Evolutionary conservation across 35 echinoderm and acorn worm genomes (phyloP), one percentile per base, ranked within the genome.

Genomic region (Stichopus chloronotus): DNA sequence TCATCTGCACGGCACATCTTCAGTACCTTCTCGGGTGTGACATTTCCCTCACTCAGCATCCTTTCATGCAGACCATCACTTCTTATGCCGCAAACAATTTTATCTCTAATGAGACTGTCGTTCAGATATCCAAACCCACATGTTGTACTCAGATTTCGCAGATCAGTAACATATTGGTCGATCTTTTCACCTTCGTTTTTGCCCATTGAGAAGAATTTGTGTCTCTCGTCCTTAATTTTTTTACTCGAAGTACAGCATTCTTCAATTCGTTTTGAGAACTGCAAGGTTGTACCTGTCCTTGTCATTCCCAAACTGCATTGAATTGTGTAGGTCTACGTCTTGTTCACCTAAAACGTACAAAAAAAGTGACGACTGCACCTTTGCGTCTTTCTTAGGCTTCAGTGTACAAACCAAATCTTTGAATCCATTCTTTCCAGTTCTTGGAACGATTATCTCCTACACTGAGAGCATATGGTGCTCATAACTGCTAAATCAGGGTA

Each of bases 201-300:
- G 13, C 22, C 90, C n/a, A n/a, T 17, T 22, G 76, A 86, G 14
- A 91, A 94, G 78, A 94, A 92, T 82, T 78, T 82, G 80, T 95
- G 87, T 14, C 90, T 55, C 30, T 95, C 79, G 57, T 84, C 92
- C 8, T 80, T 59, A 20, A 90, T 81, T n/a, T 94, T 92, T 59
- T 55, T 19, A 19, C 59, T 85, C 20, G 90, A 59, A 6, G 57
- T 60, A 59, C 88, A 95, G 65, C 92, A 76, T 8, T 72, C 81
- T 25, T 92, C 56, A 87, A 95, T 95, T 92, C 22, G 23, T 17
- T 65, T 80, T 65, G 11, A 81, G 4, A 9, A 58, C 74, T 5
- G 25, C 80, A 30, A 59, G 16, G 16, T 76, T 23, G 16, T 55
- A 69, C 14, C 83, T 94, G 19, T 55, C 79, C 7, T 14, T 8